Conservation (phyloP, 92 coral and sea anemone genomes). For the Phenganax stokvisi region DNA sequence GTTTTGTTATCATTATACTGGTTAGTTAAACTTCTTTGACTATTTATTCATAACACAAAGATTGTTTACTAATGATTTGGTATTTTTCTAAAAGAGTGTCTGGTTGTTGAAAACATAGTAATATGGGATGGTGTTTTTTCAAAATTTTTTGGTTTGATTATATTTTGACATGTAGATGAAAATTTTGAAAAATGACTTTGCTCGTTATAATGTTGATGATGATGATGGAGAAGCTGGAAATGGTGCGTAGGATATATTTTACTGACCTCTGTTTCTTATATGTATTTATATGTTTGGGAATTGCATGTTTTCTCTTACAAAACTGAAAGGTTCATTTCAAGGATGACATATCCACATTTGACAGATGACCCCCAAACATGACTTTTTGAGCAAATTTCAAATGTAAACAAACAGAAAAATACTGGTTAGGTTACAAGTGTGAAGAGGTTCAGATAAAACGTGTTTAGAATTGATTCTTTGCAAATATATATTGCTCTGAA, state of each 20-base stretch:
- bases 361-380: too few species aligned
- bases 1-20: slow-evolving; percentile 84
- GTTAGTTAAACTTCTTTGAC: slow-evolving; percentile 31
- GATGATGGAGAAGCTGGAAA: slow-evolving; percentile 58
- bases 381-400: too few species aligned
- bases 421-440: neutral
- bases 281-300: neutral
- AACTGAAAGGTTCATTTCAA: too few species aligned
- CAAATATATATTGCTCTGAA: slow-evolving; percentile 47
- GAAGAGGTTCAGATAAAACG: neutral
- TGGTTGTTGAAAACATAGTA: too few species aligned
- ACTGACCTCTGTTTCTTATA: neutral
- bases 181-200: slow-evolving; percentile 86
- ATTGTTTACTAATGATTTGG: neutral
- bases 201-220: slow-evolving; percentile 82
- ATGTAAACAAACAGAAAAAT: too few species aligned
- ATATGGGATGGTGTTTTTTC: too few species aligned
- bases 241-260: neutral
- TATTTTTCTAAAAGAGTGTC: neutral
- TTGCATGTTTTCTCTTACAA: too few species aligned
- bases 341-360: too few species aligned
- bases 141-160: too few species aligned
- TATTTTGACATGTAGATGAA: slow-evolving; percentile 57
- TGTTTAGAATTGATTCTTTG: slow-evolving; percentile 55
- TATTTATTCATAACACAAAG: neutral